Evolutionary conservation across 2,113 vertebrate species (phyloP).

Genomic region (Baryphthengus martii): DNA sequence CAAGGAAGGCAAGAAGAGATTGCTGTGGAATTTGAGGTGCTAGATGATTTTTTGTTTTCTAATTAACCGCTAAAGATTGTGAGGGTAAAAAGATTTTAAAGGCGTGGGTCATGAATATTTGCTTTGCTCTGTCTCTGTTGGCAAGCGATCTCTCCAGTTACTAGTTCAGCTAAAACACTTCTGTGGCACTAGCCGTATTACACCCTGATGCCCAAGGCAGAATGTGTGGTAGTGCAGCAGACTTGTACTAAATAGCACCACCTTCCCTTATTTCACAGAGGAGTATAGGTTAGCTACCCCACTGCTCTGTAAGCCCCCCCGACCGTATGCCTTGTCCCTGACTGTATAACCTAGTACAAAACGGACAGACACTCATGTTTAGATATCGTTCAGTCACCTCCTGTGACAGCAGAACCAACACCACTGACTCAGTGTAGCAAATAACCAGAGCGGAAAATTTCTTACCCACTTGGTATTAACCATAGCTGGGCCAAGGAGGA

Average conservation of each 20-base stretch:
- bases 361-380: background rate
- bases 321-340: background rate
- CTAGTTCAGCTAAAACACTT: background rate
- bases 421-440: background rate
- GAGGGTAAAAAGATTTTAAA: background rate
- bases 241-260: background rate
- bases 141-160: background rate
- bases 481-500: background rate
- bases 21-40: background rate
- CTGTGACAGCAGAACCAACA: background rate
- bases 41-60: background rate
- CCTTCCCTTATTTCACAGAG: background rate
- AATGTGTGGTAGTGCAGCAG: background rate
- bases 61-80: background rate
- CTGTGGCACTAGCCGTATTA: background rate
- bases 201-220: background rate
- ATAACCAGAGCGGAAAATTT: background rate
- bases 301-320: background rate
- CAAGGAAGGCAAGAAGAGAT: background rate
- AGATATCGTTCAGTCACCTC: background rate
- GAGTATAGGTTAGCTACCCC: background rate
- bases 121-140: background rate
- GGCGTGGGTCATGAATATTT: background rate
- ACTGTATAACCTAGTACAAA: background rate
- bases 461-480: background rate